Evolutionary conservation across 1,140 invertebrate genomes (phyloP), one percentile per base, ranked within the genome.

Genomic region (Galleria mellonella): DNA sequence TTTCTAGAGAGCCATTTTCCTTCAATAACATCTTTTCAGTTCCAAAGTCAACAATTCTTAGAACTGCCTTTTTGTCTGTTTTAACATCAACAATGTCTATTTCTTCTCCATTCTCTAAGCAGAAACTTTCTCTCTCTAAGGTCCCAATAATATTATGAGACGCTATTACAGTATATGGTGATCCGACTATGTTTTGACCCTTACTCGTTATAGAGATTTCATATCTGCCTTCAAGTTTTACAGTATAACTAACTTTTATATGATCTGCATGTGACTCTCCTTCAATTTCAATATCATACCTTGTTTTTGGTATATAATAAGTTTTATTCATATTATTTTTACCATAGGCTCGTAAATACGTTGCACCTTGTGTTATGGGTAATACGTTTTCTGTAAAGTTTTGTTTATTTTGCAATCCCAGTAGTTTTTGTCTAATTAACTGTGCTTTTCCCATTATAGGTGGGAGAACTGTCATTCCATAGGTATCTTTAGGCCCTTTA

Each of bases 1-100:
- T 87, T 59, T 87, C 82, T 14, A 87, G 65, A 12, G 62, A 53
- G 8, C 87, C 86, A 67, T 87, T 84, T 63, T 88, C 87, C 51
- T 70, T 83, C 10, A 88, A 41, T 32, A 87, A 49, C 87, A 88
- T 87, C 68, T 88, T 87, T 60, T 88, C 87, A 15, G 83, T 84
- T 5, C 87, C 84, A 66, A 87, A 88, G 53, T 88, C 86, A 11
- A 88, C 85, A 40, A 87, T 87, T 43, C 85, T 71, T 44, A 85
- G 62, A 6, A 87, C 76, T 10, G 86, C 77, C 68, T 83, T 87
- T 69, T 72, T 76, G 32, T 88, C 83, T 7, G 64, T 64, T 58
- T 83, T 83, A 4, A 71, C 44, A 45, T 87, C 81, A 29, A 83
- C 69, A 42, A 81, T 76, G 36, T 76, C 60, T 27, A 83, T 77